phyloP scores from a whole-genome alignment of 2,113 vertebrate genomes.

The Poicephalus gulielmi region DNA sequence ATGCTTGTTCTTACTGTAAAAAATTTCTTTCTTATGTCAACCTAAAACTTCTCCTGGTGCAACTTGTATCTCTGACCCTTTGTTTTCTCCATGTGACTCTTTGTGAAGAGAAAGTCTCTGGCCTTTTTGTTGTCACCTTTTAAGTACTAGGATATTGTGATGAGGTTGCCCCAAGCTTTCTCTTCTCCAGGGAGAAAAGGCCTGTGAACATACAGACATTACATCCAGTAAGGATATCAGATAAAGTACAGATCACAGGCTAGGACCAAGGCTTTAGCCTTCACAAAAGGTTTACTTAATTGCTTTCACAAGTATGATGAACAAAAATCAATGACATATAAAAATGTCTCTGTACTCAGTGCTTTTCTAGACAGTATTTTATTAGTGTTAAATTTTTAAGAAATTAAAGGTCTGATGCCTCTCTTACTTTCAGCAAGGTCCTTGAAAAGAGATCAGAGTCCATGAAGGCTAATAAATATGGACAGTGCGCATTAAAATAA shows the following conservation, averaged over 20 bases:
- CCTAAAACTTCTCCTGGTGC: background rate
- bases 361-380: background rate
- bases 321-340: background rate
- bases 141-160: background rate
- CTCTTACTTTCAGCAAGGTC: background rate
- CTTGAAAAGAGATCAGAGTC: background rate
- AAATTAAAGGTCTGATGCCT: background rate
- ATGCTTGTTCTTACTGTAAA: background rate
- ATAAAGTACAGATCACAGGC: background rate
- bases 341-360: background rate
- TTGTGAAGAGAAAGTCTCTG: background rate
- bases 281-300: background rate
- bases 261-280: background rate
- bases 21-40: accelerated
- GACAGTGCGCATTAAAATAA: background rate
- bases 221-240: background rate
- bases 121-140: background rate
- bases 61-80: background rate
- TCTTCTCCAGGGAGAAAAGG: background rate
- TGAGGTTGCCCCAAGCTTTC: background rate
- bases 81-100: background rate
- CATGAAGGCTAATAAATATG: background rate
- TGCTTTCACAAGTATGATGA: background rate
- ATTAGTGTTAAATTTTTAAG: background rate
- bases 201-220: background rate